Evolutionary conservation across 2,797 vertebrate species (phyloP), one percentile per base, ranked within the genome.

Genomic region (Ctenochaetus hawaiiensis): DNA sequence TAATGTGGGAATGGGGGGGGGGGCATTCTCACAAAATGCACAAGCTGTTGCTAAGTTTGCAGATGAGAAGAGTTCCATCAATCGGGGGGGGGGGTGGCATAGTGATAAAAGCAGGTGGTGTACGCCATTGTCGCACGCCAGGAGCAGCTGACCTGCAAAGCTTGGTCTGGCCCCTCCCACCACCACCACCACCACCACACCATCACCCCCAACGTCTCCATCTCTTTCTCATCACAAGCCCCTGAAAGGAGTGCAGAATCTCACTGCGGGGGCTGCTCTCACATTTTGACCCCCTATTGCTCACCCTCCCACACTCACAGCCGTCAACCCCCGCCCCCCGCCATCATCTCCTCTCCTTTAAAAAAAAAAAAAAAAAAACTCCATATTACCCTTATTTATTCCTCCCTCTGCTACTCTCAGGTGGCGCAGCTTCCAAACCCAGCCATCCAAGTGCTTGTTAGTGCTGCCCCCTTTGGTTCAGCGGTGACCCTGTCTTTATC

Each of bases 381-480:
- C 76, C 61, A 72, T 79, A 83, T 75, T 84, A 79, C 60, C 63
- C 78, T 81, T 87, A 87, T 90, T 83, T 89, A 90, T 90, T 79
- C 77, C 72, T 81, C 77, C 72, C 64, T 60, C 68, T 73, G 80
- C 65, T 80, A 17, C 74, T 85, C 81, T 79, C 84, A 82, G 76
- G 78, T 86, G 87, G 82, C 72, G 5, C 13, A 45, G 44, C 74
- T 81, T 75, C 70, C 44, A 67, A 72, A 34, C 65, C 39, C 70
- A 77, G 78, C 70, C 72, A 44, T 72, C 78, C 81, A 81, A 83
- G 74, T 67, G 87, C 89, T 91, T 89, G 89, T 89, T 88, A 84
- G 86, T 81, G 84, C 90, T 90, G 88, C 89, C 87, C 90, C 82
- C 89, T 90, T 87, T 87, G 85, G 88, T 88, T 80, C 67, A 54